Conservation (phyloP, 2,797 vertebrate species). For the Megalops cyprinoides region DNA sequence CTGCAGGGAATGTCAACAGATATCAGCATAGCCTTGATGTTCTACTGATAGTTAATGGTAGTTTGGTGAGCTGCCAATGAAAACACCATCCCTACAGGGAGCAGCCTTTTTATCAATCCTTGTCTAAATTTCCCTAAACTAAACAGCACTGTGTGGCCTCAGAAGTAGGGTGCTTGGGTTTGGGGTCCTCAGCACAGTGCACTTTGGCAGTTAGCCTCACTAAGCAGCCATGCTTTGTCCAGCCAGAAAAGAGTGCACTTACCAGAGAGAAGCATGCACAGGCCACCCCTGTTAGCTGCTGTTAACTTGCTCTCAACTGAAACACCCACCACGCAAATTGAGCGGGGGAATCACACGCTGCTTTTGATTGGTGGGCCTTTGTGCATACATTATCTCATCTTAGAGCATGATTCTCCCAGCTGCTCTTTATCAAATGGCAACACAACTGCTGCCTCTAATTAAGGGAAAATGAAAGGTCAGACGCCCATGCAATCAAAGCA, state of each 20-base stretch:
- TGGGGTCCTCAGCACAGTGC: no score
- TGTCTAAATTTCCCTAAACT: neutral
- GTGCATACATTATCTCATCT: neutral
- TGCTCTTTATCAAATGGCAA: neutral
- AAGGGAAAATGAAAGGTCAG: constrained; percentile 11
- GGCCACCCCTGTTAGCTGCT: no score
- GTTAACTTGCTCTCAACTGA: no score
- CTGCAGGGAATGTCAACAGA: neutral
- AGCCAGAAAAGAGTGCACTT: neutral
- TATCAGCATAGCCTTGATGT: neutral
- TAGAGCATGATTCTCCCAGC: neutral
- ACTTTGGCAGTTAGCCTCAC: no score
- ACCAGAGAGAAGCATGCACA: neutral
- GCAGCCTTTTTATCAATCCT: neutral
- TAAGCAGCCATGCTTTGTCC: neutral
- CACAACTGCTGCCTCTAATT: constrained; percentile 10
- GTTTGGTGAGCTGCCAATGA: neutral
- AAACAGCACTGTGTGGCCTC: neutral
- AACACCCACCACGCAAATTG: neutral
- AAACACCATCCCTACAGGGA: neutral
- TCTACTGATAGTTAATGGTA: neutral
- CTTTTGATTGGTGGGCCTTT: neutral
- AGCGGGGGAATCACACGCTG: neutral
- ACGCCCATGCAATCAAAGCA: neutral
- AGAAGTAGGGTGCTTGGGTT: no score